Evolutionary conservation across 2,113 vertebrate species (phyloP), one percentile per base, ranked within the genome.

Genomic region (Nothoprocta pentlandii): DNA sequence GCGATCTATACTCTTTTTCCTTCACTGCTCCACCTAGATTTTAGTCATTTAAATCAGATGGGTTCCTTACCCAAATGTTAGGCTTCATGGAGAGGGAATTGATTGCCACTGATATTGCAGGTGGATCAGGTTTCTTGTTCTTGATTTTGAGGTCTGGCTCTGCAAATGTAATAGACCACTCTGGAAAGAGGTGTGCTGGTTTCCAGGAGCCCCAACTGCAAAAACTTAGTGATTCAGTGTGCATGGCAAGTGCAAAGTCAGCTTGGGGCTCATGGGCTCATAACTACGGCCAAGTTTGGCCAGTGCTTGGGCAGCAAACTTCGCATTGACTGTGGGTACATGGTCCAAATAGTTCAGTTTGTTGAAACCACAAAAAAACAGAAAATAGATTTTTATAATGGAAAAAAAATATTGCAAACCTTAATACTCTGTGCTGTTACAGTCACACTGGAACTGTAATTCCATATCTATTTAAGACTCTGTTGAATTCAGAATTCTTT

Each of bases 81-180:
- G 67, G 4, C 20, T 53, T 15, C 20, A 10, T 16, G 4, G 4
- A 59, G 6, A 14, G 7, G 9, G 69, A 94, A 36, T n/a, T 74
- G 11, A 8, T 78, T 73, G 20, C 10, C 9, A 25, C 54, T 92
- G 47, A 53, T 58, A 12, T 10, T 68, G 53, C 23, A 78, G 6
- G 30, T 62, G 9, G 41, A n/a, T 3, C 4, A 64, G 10, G 17
- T 42, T 84, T 58, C 17, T 84, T n/a, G 3, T 11, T 58, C 7
- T 71, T 39, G 8, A 17, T 23, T 67, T 22, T 68, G 9, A 44
- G 49, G 44, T 23, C 14, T 61, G 0, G 0, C 4, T 12, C 36
- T 28, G 10, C 5, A 69, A 68, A 68, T 59, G 39, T 10, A 6
- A 26, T 46, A 39, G 58, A 56, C 16, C 25, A 7, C 36, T 17